phyloP scores from a whole-genome alignment of 2,888 invertebrate species.

The Heliconius erato region DNA sequence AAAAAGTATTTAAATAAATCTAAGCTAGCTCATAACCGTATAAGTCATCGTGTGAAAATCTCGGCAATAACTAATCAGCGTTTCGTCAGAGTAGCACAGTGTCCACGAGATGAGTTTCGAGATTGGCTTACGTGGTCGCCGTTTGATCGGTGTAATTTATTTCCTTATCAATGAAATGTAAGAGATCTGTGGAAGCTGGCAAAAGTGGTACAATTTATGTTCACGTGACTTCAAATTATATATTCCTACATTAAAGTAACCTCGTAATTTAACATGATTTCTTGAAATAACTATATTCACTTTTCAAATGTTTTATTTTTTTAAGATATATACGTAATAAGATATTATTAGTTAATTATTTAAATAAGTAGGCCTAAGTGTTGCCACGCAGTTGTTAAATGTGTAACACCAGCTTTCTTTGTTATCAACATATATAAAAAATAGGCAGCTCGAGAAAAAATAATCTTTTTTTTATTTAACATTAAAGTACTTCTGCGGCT shows the following conservation, averaged over 20 bases:
- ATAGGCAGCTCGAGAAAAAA: too few relatives aligned
- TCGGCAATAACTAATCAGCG: conserved; percentile 38
- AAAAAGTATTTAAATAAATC: background rate
- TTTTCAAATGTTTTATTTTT: background rate
- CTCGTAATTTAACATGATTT: conserved; percentile 35
- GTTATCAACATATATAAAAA: too few relatives aligned
- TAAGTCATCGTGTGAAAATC: conserved; percentile 41
- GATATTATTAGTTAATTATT: too few relatives aligned
- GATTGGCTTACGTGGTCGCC: conserved; percentile 63
- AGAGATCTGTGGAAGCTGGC: conserved; percentile 19
- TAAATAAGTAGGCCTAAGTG: too few relatives aligned
- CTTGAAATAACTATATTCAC: background rate
- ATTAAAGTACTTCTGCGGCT: too few relatives aligned
- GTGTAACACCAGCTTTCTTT: too few relatives aligned
- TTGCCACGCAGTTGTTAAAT: too few relatives aligned
- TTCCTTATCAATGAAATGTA: conserved; percentile 37
- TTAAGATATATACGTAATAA: too few relatives aligned
- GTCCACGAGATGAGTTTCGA: conserved; percentile 59
- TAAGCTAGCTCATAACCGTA: background rate
- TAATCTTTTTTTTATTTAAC: too few relatives aligned
- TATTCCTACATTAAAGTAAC: conserved; percentile 20
- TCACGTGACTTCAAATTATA: conserved; percentile 26
- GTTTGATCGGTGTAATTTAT: conserved; percentile 39
- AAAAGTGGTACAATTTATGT: conserved; percentile 29
- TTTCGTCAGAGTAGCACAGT: conserved; percentile 51